A percentile compares a stretch with the other conserved stretches of the same genome.
Conservation (phyloP, 2,113 vertebrate species). For the Orcinus orca region DNA sequence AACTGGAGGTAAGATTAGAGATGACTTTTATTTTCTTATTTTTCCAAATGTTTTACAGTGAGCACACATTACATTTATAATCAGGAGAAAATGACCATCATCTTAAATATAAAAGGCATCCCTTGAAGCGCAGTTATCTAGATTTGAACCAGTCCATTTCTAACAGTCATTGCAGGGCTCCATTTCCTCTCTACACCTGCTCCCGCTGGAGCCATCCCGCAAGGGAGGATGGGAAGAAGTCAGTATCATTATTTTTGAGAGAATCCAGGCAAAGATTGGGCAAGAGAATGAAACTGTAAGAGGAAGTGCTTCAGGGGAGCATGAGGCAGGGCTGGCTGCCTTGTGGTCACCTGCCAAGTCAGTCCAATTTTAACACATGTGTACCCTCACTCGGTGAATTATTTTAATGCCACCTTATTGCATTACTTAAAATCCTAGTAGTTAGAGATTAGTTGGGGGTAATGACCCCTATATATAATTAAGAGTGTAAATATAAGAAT, state of each 20-base stretch:
- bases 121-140: neutral
- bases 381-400: neutral
- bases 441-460: neutral
- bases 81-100: neutral
- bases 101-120: neutral
- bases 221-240: neutral
- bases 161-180: neutral
- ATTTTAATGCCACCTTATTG: neutral
- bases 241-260: neutral
- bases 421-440: neutral
- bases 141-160: neutral
- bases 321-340: neutral
- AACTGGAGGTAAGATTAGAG: neutral
- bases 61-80: conserved; percentile 8
- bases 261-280: neutral
- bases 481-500: neutral
- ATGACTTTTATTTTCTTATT: conserved; percentile 48
- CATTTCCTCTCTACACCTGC: neutral
- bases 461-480: neutral
- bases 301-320: neutral
- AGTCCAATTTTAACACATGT: neutral
- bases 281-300: neutral
- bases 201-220: neutral
- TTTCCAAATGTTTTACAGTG: conserved; percentile 36
- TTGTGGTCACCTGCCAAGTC: neutral